phyloP scores from a whole-genome alignment of 2,888 invertebrate genomes.

The Dermolepida albohirtum region DNA sequence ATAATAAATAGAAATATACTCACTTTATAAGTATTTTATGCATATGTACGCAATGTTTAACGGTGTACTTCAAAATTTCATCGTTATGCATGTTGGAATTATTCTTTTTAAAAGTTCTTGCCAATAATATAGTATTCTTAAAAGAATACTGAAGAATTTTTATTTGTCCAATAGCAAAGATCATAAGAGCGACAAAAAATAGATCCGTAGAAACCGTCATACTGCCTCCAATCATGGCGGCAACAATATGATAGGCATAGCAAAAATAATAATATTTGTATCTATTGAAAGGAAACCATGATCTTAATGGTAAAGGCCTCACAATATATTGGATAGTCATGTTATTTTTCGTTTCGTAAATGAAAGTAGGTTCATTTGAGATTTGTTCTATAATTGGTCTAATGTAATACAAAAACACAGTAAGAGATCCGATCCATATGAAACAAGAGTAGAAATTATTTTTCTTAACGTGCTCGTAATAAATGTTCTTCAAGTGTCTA shows the following conservation, averaged over 20 bases:
- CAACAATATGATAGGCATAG: conserved; percentile 43
- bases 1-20: background rate
- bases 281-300: conserved; percentile 52
- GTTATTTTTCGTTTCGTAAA: conserved; percentile 31
- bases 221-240: conserved; percentile 43
- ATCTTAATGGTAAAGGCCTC: conserved; percentile 47
- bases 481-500: conserved; percentile 43
- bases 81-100: conserved; percentile 10
- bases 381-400: conserved; percentile 43
- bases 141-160: conserved; percentile 46
- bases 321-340: conserved; percentile 24
- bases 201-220: conserved; percentile 45
- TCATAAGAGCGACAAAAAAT: conserved; percentile 47
- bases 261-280: conserved; percentile 45
- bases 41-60: conserved; percentile 36
- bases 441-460: conserved; percentile 41
- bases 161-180: conserved; percentile 47
- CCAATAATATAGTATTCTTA: conserved; percentile 33
- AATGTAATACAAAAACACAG: conserved; percentile 46
- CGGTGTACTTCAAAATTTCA: conserved; percentile 18
- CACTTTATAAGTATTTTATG: conserved; percentile 46
- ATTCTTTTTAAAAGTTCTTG: conserved; percentile 15
- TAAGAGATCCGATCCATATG: conserved; percentile 40
- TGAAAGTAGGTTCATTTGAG: conserved; percentile 19
- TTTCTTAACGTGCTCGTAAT: conserved; percentile 41